Evolutionary conservation across 2,888 invertebrate species (phyloP), one percentile per base, ranked within the genome.

Genomic region (Sphaerophoria taeniata): DNA sequence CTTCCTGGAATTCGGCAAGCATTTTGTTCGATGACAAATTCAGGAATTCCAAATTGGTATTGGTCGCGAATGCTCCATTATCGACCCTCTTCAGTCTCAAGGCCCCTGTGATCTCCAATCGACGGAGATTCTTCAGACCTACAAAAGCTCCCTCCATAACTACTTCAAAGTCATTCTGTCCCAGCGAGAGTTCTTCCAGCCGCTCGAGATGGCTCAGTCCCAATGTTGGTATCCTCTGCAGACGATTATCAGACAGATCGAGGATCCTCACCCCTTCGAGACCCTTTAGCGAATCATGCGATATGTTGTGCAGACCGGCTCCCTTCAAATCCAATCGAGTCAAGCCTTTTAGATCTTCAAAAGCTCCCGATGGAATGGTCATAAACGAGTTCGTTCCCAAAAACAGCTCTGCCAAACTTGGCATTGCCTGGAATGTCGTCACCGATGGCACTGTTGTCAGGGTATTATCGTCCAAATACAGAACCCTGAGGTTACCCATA

Each of bases 401-500:
- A 89, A 96, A 97, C 11, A 97, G 92, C 91, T 97, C 97, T 3
- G 97, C 97, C 77, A 97, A 93, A 88, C 95, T 95, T 74, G 95
- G 95, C 88, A 97, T 92, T 3, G 95, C 94, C 33, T 95, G 93
- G 89, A 97, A 95, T 33, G 90, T 90, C 0, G 96, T 94, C 16
- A 94, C 92, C 1, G 96, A 95, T 16, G 97, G 97, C 69, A 97
- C 95, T 1, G 94, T 93, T 87, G 94, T 95, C 84, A 97, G 91
- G 82, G 96, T 95, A 91, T 97, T 97, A 90, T 97, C 97, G 89
- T 97, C 97, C 86, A 97, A 93, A 91, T 96, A 96, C 12, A 97
- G 92, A 24, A 97, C 95, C 83, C 96, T 93, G 75, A 97, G 93
- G n/a, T 96, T 95, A 4, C 94, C 93, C 69, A 97, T 91, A 1